Evolutionary conservation across 2,113 vertebrate species (phyloP).

Genomic region (Paraplagusia blochii): DNA sequence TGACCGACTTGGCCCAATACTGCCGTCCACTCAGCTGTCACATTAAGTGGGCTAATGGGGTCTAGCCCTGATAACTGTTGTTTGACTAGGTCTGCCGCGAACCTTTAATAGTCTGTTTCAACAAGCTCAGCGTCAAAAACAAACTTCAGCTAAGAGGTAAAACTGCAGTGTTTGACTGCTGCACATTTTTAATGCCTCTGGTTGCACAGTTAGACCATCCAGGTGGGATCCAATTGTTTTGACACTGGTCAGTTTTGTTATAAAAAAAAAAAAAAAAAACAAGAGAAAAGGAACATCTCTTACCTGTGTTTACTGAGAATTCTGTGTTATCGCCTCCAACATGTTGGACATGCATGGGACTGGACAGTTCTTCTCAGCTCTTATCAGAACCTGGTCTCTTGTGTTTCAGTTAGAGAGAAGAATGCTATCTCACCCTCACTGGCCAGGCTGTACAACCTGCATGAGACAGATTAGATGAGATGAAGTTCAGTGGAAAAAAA

Average conservation of each 20-base stretch:
- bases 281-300: not conserved
- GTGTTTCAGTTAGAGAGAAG: conserved; percentile 51
- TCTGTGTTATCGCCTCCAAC: conserved; percentile 24
- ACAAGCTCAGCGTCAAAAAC: conserved; percentile 56
- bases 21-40: conserved; percentile 31
- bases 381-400: conserved; percentile 56
- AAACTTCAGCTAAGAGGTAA: conserved; percentile 29
- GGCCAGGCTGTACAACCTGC: conserved; percentile 23
- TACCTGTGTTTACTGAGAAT: conserved; percentile 30
- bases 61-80: conserved; percentile 67
- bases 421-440: conserved; percentile 42
- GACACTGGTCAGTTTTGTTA: no score
- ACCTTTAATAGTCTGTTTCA: conserved; percentile 61
- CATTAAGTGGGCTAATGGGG: conserved; percentile 61
- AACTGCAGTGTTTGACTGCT: no score
- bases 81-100: conserved; percentile 64
- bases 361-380: conserved; percentile 35
- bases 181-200: no score
- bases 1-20: conserved; percentile 36
- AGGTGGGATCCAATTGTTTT: no score
- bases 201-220: no score
- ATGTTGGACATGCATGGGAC: conserved; percentile 3
- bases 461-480: conserved; percentile 49
- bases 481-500: not conserved
- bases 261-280: no score